Conservation (phyloP, 2,888 invertebrate genomes). For the Polymixis flavicincta region DNA sequence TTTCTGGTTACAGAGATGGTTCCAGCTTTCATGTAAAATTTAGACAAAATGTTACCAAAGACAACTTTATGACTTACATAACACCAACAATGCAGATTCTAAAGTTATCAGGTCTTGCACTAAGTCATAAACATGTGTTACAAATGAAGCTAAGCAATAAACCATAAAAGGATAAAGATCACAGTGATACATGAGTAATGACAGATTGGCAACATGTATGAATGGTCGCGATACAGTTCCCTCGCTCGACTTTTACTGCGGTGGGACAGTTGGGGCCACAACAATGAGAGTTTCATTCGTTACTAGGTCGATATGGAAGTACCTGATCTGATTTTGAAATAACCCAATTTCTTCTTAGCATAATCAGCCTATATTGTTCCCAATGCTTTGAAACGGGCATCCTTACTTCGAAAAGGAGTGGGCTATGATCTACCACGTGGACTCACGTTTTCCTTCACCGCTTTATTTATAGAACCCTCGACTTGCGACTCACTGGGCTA, state of each 20-base stretch:
- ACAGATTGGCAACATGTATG: constrained; percentile 42
- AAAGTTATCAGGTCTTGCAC: neutral
- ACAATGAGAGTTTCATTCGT: constrained; percentile 38
- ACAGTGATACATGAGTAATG: constrained; percentile 26
- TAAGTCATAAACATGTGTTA: neutral
- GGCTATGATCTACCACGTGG: too few species aligned
- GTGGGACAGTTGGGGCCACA: constrained; percentile 31
- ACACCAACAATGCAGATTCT: neutral
- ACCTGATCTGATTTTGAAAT: constrained; percentile 25
- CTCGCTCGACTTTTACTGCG: constrained; percentile 57
- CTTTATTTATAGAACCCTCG: too few species aligned
- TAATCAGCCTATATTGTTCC: too few species aligned
- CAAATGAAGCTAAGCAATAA: constrained; percentile 5
- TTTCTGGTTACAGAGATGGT: neutral
- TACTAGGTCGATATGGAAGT: constrained; percentile 33
- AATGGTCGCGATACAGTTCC: constrained; percentile 53
- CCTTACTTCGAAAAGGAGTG: too few species aligned
- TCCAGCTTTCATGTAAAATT: neutral
- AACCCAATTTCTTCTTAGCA: neutral
- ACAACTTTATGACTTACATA: neutral
- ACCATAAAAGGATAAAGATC: constrained; percentile 30
- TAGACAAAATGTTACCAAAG: neutral
- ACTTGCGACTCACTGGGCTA: too few species aligned
- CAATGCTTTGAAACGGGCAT: too few species aligned
- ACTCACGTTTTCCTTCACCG: too few species aligned